Conservation (phyloP, 2,888 invertebrate genomes). For the Miltochrista miniata region DNA sequence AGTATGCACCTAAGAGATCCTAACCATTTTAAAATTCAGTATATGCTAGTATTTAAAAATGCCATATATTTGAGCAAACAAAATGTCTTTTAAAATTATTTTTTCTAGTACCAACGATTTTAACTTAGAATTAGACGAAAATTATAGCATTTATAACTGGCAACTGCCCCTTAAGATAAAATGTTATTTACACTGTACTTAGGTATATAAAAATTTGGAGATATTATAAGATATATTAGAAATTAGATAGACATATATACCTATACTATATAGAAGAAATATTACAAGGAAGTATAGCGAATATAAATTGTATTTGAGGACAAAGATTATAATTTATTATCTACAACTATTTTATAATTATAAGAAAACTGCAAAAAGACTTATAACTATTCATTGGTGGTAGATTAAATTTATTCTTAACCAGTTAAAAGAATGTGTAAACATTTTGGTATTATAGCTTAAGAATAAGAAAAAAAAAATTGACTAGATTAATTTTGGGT, state of each 20-base stretch:
- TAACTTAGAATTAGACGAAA: conserved; percentile 10
- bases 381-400: conserved; percentile 64
- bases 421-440: conserved; percentile 40
- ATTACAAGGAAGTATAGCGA: conserved; percentile 15
- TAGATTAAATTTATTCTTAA: conserved; percentile 27
- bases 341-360: conserved; percentile 18
- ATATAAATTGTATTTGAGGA: conserved; percentile 9
- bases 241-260: not conserved
- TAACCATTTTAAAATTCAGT: conserved; percentile 48
- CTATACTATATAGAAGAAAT: conserved; percentile 10
- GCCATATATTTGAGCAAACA: conserved; percentile 80
- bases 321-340: conserved; percentile 15
- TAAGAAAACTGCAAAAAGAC: conserved; percentile 24
- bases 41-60: conserved; percentile 70
- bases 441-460: conserved; percentile 73
- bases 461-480: conserved; percentile 59
- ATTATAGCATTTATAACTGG: conserved; percentile 31
- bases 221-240: not conserved
- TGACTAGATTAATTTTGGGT: conserved; percentile 82
- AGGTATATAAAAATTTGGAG: conserved; percentile 5
- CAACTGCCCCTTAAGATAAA: conserved; percentile 33
- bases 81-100: conserved; percentile 48
- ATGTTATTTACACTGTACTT: conserved; percentile 27
- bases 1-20: conserved; percentile 61
- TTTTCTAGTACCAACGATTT: conserved; percentile 14